phyloP scores from a whole-genome alignment of 2,113 vertebrate genomes.

The Megaptera novaeangliae region DNA sequence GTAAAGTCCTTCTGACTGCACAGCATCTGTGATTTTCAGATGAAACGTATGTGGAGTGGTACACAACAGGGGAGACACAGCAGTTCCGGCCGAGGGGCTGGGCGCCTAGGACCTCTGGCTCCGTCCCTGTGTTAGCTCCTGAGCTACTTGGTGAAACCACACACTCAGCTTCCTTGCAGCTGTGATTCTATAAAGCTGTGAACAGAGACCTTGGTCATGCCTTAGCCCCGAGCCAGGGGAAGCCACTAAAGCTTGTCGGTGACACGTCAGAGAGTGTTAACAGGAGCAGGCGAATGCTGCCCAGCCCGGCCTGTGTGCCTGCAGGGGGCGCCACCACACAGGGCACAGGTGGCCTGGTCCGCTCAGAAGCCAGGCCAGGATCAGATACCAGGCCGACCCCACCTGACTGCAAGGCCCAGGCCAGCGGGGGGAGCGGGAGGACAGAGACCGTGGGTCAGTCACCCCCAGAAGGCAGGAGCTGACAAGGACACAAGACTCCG shows the following conservation, averaged over 20 bases:
- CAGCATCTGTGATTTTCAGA: background rate
- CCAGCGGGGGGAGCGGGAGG: accelerated
- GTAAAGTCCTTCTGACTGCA: background rate
- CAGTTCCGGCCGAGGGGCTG: background rate
- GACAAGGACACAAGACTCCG: background rate
- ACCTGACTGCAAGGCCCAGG: too few relatives aligned
- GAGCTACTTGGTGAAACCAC: background rate
- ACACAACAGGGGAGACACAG: background rate
- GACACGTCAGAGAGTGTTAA: background rate
- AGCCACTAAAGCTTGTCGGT: background rate
- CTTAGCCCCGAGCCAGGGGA: background rate
- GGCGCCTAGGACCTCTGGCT: background rate
- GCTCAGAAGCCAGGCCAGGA: too few relatives aligned
- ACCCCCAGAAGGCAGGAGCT: background rate
- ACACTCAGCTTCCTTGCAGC: background rate
- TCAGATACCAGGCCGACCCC: background rate
- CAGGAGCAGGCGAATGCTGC: accelerated
- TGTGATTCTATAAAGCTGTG: background rate
- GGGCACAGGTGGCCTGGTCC: background rate
- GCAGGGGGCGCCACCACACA: background rate
- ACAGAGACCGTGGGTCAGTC: accelerated
- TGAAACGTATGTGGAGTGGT: background rate
- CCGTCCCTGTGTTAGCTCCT: background rate
- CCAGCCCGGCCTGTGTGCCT: background rate
- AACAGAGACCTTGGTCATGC: background rate